Conservation (phyloP, 35 echinoderm and acorn worm species). For the Nesometra sesokonis region DNA sequence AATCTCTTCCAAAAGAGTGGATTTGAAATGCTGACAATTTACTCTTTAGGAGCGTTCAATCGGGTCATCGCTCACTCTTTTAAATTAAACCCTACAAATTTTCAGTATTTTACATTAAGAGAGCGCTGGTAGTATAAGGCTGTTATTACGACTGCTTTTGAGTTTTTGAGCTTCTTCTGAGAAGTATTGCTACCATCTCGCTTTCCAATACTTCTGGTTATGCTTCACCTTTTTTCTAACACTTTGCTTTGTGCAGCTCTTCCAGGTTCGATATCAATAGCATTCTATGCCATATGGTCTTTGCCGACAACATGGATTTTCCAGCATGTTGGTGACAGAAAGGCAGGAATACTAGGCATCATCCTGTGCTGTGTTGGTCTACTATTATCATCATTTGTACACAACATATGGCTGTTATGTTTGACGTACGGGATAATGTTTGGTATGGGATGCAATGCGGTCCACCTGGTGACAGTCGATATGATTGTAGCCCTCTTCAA, state of each 20-base stretch:
- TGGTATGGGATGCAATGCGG: background rate
- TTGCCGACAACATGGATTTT: background rate
- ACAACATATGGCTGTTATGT: background rate
- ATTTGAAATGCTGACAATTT: too few relatives aligned
- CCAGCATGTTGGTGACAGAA: background rate
- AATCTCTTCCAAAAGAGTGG: too few relatives aligned
- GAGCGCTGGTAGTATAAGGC: too few relatives aligned
- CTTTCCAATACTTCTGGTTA: too few relatives aligned
- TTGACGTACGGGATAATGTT: background rate
- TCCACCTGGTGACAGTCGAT: background rate
- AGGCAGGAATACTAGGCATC: background rate
- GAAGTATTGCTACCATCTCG: too few relatives aligned
- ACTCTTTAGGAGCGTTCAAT: too few relatives aligned
- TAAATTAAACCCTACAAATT: too few relatives aligned
- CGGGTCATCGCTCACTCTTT: too few relatives aligned
- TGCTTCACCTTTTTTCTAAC: too few relatives aligned
- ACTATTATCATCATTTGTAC: background rate
- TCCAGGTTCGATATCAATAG: background rate
- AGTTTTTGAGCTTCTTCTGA: too few relatives aligned
- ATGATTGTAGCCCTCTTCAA: background rate
- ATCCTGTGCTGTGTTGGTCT: background rate
- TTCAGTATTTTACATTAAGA: too few relatives aligned
- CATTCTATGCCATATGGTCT: background rate
- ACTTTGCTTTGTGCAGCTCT: background rate
- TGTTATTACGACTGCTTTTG: too few relatives aligned